Conservation (phyloP, 2,113 vertebrate species). For the Ia io region DNA sequence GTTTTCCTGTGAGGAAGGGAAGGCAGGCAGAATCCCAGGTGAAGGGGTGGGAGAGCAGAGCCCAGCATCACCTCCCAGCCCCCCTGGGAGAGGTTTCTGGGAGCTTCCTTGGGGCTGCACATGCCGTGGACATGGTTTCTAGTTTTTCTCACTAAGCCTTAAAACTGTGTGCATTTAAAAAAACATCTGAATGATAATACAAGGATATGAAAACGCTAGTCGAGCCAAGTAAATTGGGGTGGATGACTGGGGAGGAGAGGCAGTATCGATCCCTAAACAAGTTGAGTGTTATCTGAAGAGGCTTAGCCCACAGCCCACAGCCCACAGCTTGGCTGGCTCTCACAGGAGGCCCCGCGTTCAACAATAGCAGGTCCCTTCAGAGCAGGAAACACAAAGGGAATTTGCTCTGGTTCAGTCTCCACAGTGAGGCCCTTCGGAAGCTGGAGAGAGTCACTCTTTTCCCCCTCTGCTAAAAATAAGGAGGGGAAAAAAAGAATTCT, state of each 20-base stretch:
- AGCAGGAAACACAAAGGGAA: conserved; percentile 83
- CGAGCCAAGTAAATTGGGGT: conserved; percentile 73
- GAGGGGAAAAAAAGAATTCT: conserved; percentile 40
- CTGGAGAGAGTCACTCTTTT: conserved; percentile 81
- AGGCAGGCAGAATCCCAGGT: conserved; percentile 34
- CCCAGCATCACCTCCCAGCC: conserved; percentile 26
- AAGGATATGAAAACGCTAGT: conserved; percentile 70
- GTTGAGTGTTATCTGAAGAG: conserved; percentile 66
- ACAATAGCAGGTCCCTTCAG: conserved; percentile 83
- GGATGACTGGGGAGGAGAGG: conserved; percentile 71
- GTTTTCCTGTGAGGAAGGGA: conserved; percentile 25
- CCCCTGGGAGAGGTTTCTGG: not conserved
- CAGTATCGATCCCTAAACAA: conserved; percentile 67
- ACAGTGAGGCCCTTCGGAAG: conserved; percentile 83
- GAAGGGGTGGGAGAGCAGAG: not conserved
- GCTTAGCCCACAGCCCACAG: conserved; percentile 64
- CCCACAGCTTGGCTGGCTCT: conserved; percentile 50
- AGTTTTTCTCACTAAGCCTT: conserved; percentile 51
- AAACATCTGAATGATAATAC: conserved; percentile 54
- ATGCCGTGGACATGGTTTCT: conserved; percentile 2
- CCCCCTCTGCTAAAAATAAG: conserved; percentile 77
- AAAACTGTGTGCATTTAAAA: conserved; percentile 69
- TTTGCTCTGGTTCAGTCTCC: conserved; percentile 83
- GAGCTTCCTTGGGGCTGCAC: conserved; percentile 3
- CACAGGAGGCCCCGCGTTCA: conserved; percentile 73